Evolutionary conservation across 1,140 invertebrate genomes (phyloP).

Genomic region (Pseudomyrmex dendroicus): DNA sequence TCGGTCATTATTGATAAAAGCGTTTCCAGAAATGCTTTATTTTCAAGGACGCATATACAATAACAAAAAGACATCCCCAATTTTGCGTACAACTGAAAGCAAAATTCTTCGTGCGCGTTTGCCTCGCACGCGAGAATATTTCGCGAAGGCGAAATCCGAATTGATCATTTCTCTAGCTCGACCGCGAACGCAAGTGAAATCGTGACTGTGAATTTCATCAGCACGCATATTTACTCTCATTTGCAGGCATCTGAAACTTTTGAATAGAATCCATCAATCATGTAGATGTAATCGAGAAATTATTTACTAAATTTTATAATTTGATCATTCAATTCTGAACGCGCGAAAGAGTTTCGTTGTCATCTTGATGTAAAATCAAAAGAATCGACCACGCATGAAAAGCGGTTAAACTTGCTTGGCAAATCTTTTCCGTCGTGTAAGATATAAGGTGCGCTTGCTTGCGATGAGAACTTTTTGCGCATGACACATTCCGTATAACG

Average conservation of each 20-base stretch:
- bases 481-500: not conserved
- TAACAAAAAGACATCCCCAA: slow-evolving; percentile 47
- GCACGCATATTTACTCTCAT: not conserved
- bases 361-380: no score
- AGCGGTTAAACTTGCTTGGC: no score
- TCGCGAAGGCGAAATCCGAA: slow-evolving; percentile 19
- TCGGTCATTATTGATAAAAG: slow-evolving; percentile 55
- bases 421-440: no score
- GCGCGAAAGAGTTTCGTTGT: no score
- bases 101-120: slow-evolving; percentile 21
- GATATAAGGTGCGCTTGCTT: no score
- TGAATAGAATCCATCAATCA: not conserved
- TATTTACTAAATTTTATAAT: not conserved
- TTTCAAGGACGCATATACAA: slow-evolving; percentile 36
- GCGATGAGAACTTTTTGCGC: not conserved
- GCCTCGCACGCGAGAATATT: slow-evolving; percentile 19
- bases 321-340: no score
- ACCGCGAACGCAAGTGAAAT: not conserved
- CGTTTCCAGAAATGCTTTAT: slow-evolving; percentile 7
- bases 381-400: no score
- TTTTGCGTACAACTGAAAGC: slow-evolving; percentile 11
- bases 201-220: not conserved
- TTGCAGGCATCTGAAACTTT: not conserved
- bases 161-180: slow-evolving; percentile 23
- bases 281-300: not conserved